Base-by-base conservation (phyloP, 2,888 invertebrate genomes). In the Rugalucina vietnamica region DNA sequence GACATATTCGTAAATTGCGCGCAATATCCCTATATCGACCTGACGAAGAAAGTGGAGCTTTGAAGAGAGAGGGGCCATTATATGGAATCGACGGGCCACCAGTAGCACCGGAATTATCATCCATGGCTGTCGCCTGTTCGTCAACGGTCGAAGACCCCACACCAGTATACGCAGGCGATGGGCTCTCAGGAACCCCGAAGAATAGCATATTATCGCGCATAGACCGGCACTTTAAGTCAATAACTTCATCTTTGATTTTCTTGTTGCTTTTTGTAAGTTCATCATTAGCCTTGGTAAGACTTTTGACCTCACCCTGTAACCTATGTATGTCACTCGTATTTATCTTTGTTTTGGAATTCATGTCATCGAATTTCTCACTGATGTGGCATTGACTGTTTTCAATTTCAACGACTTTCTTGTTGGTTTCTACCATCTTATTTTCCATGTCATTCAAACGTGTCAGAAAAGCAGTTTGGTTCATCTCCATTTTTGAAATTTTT, bases 131-230 rank as follows among this genome's bases (percentile, higher is more conserved):
- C n/a, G n/a, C n/a, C n/a, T n/a, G n/a, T n/a, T n/a, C n/a, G n/a
- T n/a, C n/a, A n/a, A n/a, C n/a, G n/a, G n/a, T n/a, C n/a, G n/a
- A n/a, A n/a, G n/a, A n/a, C n/a, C n/a, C n/a, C n/a, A n/a, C 54
- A 21, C 3, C 54, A 24, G n/a, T 24, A 14, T 54, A 21, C 3
- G 4, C 54, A 12, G 10, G 54, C 21, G 54, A 18, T 18, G n/a
- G 18, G 4, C 4, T 24, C 36, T 79, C 65, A 0, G 39, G n/a
- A 24, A 79, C 39, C 1, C 39, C 73, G 24, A 36, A 74, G 49
- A 79, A 79, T 27, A 79, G 36, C 2, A 74, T 18, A n/a, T 78
- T 78, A 10, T 71, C 71, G 12, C 74, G 14, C 74, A 79, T 79
- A 0, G 79, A 74, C 10, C 79, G 65, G 14, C 74, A 39, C 37